A percentile compares a stretch with the other conserved stretches of the same genome.
These are phyloP conservation scores for Aleadryas rufinucha DNA, from an alignment of 2,113 vertebrate genomes.

Conservation along the genomic window DNA sequence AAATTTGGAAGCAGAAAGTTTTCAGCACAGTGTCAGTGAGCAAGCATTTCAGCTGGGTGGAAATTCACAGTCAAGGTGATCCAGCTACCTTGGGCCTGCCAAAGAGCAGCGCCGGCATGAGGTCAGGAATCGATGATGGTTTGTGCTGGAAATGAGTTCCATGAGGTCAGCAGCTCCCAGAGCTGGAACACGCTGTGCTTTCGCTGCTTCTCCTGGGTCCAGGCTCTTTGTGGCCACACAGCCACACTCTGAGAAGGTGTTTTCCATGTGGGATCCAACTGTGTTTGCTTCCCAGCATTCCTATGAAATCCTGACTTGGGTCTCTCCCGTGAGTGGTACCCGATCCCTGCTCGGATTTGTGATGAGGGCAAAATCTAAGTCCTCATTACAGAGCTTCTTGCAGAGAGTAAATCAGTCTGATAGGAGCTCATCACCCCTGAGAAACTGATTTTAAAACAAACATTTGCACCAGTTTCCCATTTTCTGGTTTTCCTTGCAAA, in stretches of 20 bases:
- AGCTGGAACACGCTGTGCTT: not conserved
- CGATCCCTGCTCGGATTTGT: accelerated
- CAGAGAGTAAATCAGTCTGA: not conserved
- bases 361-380: not conserved
- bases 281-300: not conserved
- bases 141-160: not conserved
- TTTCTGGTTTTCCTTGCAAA: not conserved
- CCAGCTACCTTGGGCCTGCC: not conserved
- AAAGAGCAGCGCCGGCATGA: not conserved
- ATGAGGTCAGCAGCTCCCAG: not conserved
- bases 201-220: not conserved
- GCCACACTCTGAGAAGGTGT: not conserved
- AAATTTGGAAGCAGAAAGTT: not conserved
- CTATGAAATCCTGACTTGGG: not conserved
- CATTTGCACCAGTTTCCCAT: not conserved
- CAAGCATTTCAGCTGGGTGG: not conserved
- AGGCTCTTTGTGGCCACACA: not conserved
- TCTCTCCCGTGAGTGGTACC: not conserved
- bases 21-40: not conserved
- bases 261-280: not conserved
- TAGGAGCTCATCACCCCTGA: not conserved
- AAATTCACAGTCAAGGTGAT: not conserved
- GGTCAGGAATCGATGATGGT: not conserved
- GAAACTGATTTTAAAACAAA: not conserved
- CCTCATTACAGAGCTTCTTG: not conserved